phyloP scores from a whole-genome alignment of 2,113 vertebrate species.

The Notothenia coriiceps region DNA sequence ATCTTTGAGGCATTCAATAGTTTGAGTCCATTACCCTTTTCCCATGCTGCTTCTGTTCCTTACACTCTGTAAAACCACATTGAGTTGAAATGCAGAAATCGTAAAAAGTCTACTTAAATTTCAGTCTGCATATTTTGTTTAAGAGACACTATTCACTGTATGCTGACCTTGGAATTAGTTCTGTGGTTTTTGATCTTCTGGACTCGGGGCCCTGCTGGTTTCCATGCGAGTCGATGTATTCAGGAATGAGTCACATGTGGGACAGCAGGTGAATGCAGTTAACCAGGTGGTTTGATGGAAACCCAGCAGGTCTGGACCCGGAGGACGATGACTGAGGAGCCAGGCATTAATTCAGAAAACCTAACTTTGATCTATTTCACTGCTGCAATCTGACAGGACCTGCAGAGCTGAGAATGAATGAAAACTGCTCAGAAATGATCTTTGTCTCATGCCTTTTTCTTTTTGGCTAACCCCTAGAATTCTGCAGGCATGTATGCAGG shows the following conservation, averaged over 20 bases:
- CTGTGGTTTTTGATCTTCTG: constrained; percentile 12
- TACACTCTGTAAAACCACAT: not conserved
- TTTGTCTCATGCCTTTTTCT: not conserved
- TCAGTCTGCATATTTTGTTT: constrained; percentile 11
- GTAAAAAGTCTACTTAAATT: constrained; percentile 6
- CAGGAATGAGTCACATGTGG: constrained; percentile 40
- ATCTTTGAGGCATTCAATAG: not conserved
- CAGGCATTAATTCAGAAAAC: constrained; percentile 25
- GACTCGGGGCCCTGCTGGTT: constrained; percentile 30
- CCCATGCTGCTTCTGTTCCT: constrained; percentile 1
- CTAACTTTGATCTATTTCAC: constrained; percentile 30
- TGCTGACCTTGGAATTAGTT: constrained; percentile 31
- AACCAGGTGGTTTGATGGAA: constrained; percentile 39
- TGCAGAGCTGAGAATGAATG: not conserved
- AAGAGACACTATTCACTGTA: not conserved
- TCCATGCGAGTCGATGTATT: constrained; percentile 24
- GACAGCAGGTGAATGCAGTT: constrained; percentile 43
- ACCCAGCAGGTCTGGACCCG: constrained; percentile 1
- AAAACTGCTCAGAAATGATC: not conserved
- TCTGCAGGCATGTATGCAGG: not conserved
- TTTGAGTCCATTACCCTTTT: not conserved
- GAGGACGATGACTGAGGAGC: constrained; percentile 2
- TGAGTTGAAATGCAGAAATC: constrained; percentile 32
- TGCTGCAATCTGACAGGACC: not conserved
- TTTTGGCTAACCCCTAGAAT: not conserved